A percentile compares a stretch with the other conserved stretches of the same genome.
Conservation (phyloP, 2,113 vertebrate genomes). For the Spheniscus mendiculus region DNA sequence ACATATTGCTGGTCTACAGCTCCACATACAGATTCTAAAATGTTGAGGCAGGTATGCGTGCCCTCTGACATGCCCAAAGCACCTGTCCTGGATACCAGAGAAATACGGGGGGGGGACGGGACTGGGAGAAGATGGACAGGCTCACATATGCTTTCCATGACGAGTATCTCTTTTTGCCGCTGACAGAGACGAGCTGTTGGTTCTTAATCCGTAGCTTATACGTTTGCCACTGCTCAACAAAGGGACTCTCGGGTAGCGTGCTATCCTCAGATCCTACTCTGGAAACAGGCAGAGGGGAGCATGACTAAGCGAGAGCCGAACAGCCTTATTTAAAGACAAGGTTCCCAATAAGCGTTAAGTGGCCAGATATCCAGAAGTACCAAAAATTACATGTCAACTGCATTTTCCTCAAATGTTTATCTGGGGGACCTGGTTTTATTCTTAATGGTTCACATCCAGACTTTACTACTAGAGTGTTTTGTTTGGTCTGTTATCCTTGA, state of each 20-base stretch:
- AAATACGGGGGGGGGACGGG: accelerated
- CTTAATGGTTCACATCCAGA: neutral
- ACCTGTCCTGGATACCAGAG: neutral
- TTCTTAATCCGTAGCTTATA: accelerated
- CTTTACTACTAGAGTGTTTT: neutral
- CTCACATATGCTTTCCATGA: accelerated
- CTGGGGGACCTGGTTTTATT: neutral
- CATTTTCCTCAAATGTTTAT: neutral
- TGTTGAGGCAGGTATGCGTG: neutral
- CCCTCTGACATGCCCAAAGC: neutral
- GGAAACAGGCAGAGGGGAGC: neutral
- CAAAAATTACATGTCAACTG: neutral
- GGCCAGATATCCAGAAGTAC: accelerated
- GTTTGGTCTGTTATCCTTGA: neutral
- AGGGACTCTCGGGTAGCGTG: accelerated
- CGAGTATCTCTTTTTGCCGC: neutral
- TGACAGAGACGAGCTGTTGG: too few species aligned
- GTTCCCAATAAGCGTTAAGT: neutral
- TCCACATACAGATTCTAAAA: accelerated
- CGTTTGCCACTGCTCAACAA: accelerated
- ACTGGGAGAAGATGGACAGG: neutral
- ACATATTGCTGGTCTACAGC: neutral
- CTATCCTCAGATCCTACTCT: accelerated
- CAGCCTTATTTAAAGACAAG: neutral
- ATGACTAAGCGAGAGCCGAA: neutral